Evolutionary conservation across 2,888 invertebrate genomes (phyloP).

Genomic region (Troilus luridus): DNA sequence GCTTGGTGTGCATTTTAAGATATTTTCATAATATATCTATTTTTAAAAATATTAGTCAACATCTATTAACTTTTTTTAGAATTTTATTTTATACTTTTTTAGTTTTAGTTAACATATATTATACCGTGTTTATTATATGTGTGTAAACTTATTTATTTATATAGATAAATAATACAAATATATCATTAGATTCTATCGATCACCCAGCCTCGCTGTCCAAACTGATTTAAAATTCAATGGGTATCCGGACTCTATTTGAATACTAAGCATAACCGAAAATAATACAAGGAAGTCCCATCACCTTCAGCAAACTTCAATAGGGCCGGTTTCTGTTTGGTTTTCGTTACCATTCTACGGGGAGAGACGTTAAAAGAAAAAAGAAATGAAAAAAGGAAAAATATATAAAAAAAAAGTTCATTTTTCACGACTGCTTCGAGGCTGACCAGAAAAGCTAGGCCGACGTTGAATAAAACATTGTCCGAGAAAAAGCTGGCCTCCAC

Average conservation of each 20-base stretch:
- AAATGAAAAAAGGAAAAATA: background rate
- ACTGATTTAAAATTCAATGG: background rate
- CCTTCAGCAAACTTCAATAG: background rate
- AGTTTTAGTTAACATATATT: too few relatives aligned
- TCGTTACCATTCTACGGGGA: background rate
- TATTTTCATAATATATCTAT: too few relatives aligned
- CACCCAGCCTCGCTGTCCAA: background rate
- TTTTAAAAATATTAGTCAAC: too few relatives aligned
- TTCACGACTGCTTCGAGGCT: background rate
- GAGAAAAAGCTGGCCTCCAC: background rate
- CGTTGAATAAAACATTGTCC: constrained; percentile 12
- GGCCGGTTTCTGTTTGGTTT: background rate
- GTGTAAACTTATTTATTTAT: too few relatives aligned
- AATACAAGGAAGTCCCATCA: background rate
- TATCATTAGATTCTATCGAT: background rate
- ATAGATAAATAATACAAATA: background rate
- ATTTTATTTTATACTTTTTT: too few relatives aligned
- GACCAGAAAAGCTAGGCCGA: background rate
- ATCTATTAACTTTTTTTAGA: too few relatives aligned
- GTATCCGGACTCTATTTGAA: background rate
- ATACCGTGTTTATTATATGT: too few relatives aligned
- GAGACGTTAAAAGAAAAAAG: background rate
- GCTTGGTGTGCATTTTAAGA: too few relatives aligned
- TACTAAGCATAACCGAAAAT: background rate
- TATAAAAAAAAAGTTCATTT: background rate